Base-by-base conservation (phyloP, 2,888 invertebrate genomes). In the Steinernema carpocapsae region DNA sequence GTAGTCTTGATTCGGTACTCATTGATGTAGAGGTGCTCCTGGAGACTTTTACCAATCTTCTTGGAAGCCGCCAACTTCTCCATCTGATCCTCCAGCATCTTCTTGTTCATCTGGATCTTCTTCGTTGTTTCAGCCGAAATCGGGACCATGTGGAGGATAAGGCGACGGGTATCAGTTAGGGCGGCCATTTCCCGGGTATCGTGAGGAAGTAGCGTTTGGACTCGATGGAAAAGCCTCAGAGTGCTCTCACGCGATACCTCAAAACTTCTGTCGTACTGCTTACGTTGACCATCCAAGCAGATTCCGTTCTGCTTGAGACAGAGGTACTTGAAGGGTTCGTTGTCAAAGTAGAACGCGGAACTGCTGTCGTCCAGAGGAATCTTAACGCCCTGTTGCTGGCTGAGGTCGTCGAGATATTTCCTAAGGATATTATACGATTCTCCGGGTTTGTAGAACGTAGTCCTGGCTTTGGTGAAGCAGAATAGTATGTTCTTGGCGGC, bases 401-500 rank as follows among this genome's bases (percentile, higher is more conserved):
- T 14, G 26, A 64, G 32, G 6, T 76, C 17, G 29, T 48, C 70
- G n/a, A 43, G 52, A 48, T 72, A 26, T n/a, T 42, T n/a, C 42
- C 26, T 2, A 17, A 48, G 22, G 7, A 72, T 17, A 4, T n/a
- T 19, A 52, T 70, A 29, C 7, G 17, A 51, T 17, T 48, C 70
- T 14, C 76, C 79, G 6, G 75, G 70, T 14, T 51, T 43, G 56
- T 75, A 80, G 46, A 46, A 29, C 12, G 75, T 70, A 14, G 59
- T 17, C 52, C 72, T 24, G 0, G 80, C 59, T 48, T 84, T 79
- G 32, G 84, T 85, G 74, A 85, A 85, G 22, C 76, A 73, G 72
- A 84, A 84, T 6, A 81, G 56, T 19, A 84, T 84, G 73, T 85
- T 84, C 29, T 75, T 51, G 10, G 76, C 72, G 26, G 82, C 83